Evolutionary conservation across 2,888 invertebrate genomes (phyloP), one percentile per base, ranked within the genome.

Genomic region (Lasioglossum morio): DNA sequence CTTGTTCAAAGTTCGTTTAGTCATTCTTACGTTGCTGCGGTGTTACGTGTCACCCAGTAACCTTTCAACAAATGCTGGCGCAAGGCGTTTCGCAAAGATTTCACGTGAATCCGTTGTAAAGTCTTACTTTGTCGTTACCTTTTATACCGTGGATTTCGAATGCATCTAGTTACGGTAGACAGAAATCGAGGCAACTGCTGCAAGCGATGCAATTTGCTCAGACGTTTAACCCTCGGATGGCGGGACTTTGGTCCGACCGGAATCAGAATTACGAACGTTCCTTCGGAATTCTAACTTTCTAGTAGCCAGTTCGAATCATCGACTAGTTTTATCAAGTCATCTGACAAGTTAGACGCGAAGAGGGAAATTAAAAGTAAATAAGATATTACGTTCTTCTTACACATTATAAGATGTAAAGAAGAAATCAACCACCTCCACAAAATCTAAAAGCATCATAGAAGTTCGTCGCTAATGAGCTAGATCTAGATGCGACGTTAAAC

Each of bases 121-220:
- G 80, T 79, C 60, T 76, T 63, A 63, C 77, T 84, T 70, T 78
- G 74, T 78, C 75, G 81, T 80, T 76, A 81, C 81, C 88, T 72
- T 79, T 79, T 77, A 46, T 37, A 76, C 79, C 72, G 60, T 84
- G 77, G 74, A 78, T 73, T 84, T 66, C 60, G 73, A 74, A 72
- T 85, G 77, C 70, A 75, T 84, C 77, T 82, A 81, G 73, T 53
- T 53, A 70, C 72, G 69, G 74, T 73, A 72, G 79, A 74, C 27
- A 79, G 79, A 88, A 79, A 86, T 63, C 70, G 79, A 85, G 77
- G 83, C 23, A 88, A 82, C 46, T 73, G 86, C 88, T 90, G 88
- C 81, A 87, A 86, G 81, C 81, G 82, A 86, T 60, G 80, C 81
- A 82, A 79, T 69, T 77, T 79, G 76, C 80, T 78, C 82, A 60